Conservation (phyloP, 2,888 invertebrate genomes). For the Ormyrus thymus region DNA sequence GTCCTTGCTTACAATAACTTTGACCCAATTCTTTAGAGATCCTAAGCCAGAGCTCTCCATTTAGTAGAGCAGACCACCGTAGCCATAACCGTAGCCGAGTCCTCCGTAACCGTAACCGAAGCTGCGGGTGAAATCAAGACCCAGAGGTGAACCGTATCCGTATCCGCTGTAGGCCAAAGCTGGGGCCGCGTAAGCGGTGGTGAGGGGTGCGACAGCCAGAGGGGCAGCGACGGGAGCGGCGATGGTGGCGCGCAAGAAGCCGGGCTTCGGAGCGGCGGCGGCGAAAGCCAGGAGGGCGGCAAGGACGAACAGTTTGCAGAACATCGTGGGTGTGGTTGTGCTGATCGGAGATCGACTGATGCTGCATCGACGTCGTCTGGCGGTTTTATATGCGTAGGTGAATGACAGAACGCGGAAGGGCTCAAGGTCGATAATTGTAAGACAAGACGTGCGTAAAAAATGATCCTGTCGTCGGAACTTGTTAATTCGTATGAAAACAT, state of each 20-base stretch:
- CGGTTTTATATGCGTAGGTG: no score
- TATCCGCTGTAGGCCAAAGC: background rate
- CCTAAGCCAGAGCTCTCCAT: no score
- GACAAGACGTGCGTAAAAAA: no score
- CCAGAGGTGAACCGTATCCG: background rate
- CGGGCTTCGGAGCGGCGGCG: slow-evolving; percentile 31
- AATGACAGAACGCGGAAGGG: no score
- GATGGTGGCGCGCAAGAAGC: slow-evolving; percentile 10
- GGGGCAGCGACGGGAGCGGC: slow-evolving; percentile 8
- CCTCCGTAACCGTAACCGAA: no score
- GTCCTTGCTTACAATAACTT: no score
- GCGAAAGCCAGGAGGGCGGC: slow-evolving; percentile 46
- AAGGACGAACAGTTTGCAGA: slow-evolving; percentile 46
- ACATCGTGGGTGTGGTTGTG: slow-evolving; percentile 34
- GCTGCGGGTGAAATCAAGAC: background rate
- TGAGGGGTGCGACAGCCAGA: background rate
- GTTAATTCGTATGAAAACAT: no score
- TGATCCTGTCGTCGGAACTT: no score
- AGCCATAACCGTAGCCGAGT: background rate
- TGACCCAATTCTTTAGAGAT: no score
- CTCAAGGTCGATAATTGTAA: no score
- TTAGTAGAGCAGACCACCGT: background rate
- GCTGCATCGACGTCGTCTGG: background rate
- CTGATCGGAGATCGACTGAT: slow-evolving; percentile 28
- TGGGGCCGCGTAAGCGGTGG: background rate